Percentiles rank a stretch among this genome's conserved stretches.
phyloP scores from a whole-genome alignment of 2,113 vertebrate genomes.

The Aldabrachelys gigantea region DNA sequence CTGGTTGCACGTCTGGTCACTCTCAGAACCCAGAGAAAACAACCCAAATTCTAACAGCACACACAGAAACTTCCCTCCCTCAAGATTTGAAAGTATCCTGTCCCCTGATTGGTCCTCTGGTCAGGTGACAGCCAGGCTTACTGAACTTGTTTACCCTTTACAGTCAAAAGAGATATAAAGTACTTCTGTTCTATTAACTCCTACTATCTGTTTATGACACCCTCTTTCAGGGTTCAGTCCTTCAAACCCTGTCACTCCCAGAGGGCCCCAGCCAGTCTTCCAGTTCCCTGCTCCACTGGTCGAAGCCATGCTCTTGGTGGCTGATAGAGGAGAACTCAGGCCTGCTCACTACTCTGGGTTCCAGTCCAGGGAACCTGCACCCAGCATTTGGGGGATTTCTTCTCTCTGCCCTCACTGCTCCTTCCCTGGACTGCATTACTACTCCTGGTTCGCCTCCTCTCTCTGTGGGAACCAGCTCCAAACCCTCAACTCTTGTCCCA shows the following conservation, averaged over 20 bases:
- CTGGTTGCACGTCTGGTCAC: no score
- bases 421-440: neutral
- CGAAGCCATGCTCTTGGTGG: neutral
- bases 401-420: neutral
- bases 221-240: neutral
- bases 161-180: no score
- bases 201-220: no score
- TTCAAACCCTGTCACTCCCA: neutral
- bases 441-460: neutral
- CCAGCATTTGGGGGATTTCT: neutral
- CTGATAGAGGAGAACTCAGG: neutral
- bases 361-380: neutral
- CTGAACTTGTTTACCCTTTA: no score
- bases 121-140: no score
- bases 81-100: no score
- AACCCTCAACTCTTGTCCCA: neutral
- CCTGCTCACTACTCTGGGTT: neutral
- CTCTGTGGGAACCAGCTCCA: neutral
- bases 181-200: no score
- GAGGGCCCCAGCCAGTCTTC: neutral
- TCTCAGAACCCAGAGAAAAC: no score
- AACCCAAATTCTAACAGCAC: no score
- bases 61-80: no score
- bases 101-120: no score
- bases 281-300: neutral